phyloP scores from a whole-genome alignment of 2,888 invertebrate species.

The Diachrysia chrysitis region DNA sequence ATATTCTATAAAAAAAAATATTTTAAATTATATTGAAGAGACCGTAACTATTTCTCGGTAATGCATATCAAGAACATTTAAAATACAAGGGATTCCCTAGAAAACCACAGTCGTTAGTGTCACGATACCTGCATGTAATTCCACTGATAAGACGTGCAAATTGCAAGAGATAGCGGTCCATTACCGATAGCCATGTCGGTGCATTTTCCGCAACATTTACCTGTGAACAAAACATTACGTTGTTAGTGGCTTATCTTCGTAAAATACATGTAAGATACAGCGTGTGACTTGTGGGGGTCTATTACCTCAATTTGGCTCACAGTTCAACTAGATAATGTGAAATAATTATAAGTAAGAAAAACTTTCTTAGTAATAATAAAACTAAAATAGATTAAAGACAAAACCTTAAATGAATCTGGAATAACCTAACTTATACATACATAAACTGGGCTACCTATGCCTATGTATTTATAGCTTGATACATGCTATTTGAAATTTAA shows the following conservation, averaged over 20 bases:
- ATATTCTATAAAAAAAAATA: too few relatives aligned
- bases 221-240: conserved; percentile 43
- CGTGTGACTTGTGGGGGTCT: background rate
- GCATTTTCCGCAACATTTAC: conserved; percentile 30
- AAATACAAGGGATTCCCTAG: conserved; percentile 9
- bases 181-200: conserved; percentile 23
- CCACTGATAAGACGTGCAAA: conserved; percentile 33
- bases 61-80: background rate
- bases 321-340: background rate
- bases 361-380: too few relatives aligned
- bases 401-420: too few relatives aligned
- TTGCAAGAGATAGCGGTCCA: conserved; percentile 22
- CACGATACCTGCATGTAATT: conserved; percentile 14
- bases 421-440: too few relatives aligned
- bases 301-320: background rate
- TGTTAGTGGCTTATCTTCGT: conserved; percentile 35
- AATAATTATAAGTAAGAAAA: too few relatives aligned
- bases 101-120: conserved; percentile 5
- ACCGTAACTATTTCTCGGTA: background rate
- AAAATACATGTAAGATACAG: background rate
- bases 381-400: too few relatives aligned
- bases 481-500: conserved; percentile 19
- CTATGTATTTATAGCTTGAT: background rate
- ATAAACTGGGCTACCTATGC: too few relatives aligned
- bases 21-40: too few relatives aligned